Evolutionary conservation across 2,113 vertebrate genomes (phyloP).

Genomic region (Gadus macrocephalus): DNA sequence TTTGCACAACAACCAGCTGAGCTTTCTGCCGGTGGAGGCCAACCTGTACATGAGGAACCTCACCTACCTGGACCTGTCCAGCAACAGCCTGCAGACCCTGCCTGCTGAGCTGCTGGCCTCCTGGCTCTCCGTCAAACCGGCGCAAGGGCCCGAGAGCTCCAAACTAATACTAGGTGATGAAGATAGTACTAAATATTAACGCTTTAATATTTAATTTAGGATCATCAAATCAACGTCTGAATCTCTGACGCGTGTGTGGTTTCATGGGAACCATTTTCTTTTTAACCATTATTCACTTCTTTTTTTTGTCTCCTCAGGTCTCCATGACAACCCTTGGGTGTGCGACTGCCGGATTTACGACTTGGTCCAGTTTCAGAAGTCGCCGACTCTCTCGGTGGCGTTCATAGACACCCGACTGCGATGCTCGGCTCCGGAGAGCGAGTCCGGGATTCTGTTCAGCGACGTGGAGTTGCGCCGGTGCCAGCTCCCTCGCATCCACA

Average conservation of each 20-base stretch:
- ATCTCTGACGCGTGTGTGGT: too few species aligned
- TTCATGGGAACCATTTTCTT: conserved; percentile 27
- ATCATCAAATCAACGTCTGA: not conserved
- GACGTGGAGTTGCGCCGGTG: conserved; percentile 87
- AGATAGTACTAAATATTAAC: not conserved
- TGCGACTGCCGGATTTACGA: conserved; percentile 94
- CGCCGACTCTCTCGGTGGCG: conserved; percentile 78
- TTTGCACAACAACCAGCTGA: conserved; percentile 89
- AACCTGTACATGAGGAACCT: conserved; percentile 81
- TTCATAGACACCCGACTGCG: conserved; percentile 86
- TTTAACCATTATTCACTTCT: conserved; percentile 48
- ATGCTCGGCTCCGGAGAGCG: conserved; percentile 81
- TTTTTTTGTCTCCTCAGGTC: conserved; percentile 68
- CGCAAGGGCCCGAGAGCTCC: conserved; percentile 75
- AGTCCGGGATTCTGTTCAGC: conserved; percentile 85
- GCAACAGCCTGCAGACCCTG: conserved; percentile 89
- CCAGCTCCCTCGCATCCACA: conserved; percentile 82
- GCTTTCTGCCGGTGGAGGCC: conserved; percentile 78
- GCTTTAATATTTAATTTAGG: not conserved
- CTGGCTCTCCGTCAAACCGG: conserved; percentile 79
- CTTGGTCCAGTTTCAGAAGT: conserved; percentile 86
- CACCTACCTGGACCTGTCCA: conserved; percentile 93
- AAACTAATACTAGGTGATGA: conserved; percentile 89
- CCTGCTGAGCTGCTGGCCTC: conserved; percentile 80
- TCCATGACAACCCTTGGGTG: conserved; percentile 96